Evolutionary conservation across 2,797 vertebrate species (phyloP), one percentile per base, ranked within the genome.

Genomic region (Rhodeus uyekii): DNA sequence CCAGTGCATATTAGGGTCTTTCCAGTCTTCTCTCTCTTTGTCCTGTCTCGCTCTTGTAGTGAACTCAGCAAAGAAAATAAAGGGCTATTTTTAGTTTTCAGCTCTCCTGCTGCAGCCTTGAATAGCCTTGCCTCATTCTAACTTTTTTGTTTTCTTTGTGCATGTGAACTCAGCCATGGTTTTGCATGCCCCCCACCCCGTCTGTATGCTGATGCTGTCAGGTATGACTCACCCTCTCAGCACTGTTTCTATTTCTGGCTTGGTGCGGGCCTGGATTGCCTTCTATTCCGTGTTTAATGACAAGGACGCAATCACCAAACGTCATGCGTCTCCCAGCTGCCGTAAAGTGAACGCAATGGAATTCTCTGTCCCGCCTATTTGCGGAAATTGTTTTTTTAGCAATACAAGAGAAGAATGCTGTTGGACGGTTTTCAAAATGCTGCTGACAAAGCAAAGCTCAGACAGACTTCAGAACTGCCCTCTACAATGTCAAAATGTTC

Each of bases 71-170:
- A 48, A n/a, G 63, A 10, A 42, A 80, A 82, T 65, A 80, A 80
- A 46, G 77, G 63, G 82, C 87, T 92, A 92, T 93, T 92, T 93
- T 92, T 92, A 91, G 89, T 85, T n/a, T 55, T 61, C 27, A 32
- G 74, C 58, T 63, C 76, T n/a, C 64, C 36, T 65, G 83, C 90
- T 86, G 90, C 91, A 91, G 89, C 80, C 86, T 91, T 91, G 91
- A 92, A 90, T 92, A 90, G 89, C 80, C 87, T 92, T 91, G 91
- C 92, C 89, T 92, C 92, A 92, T 88, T 71, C 81, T 29, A 50
- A 83, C 88, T 93, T 87, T 75, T 86, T 86, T 50, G 34, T 82
- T 76, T 72, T 63, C 90, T 91, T 93, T 93, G 92, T 90, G 77
- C 87, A 83, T 81, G 78, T 89, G 77, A 88, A 71, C 84, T 85